Conservation (phyloP, 2,888 invertebrate genomes). For the Trichogramma evanescens region DNA sequence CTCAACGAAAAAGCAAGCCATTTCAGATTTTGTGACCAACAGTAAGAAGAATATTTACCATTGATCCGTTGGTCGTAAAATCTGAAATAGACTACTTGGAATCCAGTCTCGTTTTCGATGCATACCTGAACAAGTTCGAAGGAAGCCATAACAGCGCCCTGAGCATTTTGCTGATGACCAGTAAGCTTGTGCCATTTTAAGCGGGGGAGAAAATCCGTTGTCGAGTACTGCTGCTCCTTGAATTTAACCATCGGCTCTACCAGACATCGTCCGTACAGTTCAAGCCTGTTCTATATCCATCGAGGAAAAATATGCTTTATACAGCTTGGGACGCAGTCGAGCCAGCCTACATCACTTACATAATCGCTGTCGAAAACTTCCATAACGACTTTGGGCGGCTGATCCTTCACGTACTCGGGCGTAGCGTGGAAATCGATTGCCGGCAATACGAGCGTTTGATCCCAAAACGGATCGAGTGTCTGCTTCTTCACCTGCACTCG, state of each 20-base stretch:
- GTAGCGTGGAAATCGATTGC: slow-evolving; percentile 46
- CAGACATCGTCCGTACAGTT: slow-evolving; percentile 48
- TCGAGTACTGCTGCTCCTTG: slow-evolving; percentile 37
- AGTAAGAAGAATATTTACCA: too few species aligned
- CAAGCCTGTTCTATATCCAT: slow-evolving; percentile 26
- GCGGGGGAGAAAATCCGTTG: slow-evolving; percentile 43
- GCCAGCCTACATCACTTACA: slow-evolving; percentile 34
- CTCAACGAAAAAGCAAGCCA: too few species aligned
- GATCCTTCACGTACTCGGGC: slow-evolving; percentile 39
- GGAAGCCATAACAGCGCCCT: slow-evolving; percentile 47
- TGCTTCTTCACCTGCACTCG: slow-evolving; percentile 39
- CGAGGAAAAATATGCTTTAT: not conserved
- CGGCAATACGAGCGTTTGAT: slow-evolving; percentile 52
- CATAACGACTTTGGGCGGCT: slow-evolving; percentile 46
- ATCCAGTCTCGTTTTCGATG: not conserved
- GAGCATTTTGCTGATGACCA: slow-evolving; percentile 26
- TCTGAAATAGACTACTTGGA: too few species aligned
- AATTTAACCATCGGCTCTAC: slow-evolving; percentile 46
- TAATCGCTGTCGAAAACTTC: slow-evolving; percentile 50
- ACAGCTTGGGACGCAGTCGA: not conserved
- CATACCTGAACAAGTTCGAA: slow-evolving; percentile 50
- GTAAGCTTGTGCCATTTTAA: slow-evolving; percentile 43
- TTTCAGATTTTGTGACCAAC: too few species aligned
- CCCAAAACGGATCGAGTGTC: slow-evolving; percentile 57
- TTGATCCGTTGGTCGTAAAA: too few species aligned